Evolutionary conservation across 2,888 invertebrate species (phyloP).

Genomic region (Limnephilus rhombicus): DNA sequence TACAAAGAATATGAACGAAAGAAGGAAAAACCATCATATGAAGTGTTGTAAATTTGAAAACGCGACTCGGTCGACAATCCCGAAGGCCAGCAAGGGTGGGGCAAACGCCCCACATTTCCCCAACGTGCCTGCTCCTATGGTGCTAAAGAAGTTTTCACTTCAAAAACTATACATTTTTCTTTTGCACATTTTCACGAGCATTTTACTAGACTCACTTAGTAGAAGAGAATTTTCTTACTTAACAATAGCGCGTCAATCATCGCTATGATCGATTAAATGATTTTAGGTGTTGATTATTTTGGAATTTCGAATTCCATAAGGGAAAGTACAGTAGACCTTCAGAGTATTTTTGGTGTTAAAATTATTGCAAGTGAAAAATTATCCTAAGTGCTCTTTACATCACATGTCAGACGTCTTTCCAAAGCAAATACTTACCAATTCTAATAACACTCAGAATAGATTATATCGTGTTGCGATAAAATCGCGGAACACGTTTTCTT

Average conservation of each 20-base stretch:
- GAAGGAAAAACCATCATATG: too few species aligned
- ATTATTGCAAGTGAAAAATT: background rate
- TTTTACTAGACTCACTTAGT: too few species aligned
- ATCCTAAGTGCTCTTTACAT: background rate
- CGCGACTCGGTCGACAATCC: too few species aligned
- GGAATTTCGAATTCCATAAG: background rate
- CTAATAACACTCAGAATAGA: conserved; percentile 33
- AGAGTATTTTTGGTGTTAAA: background rate
- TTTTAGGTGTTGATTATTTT: background rate
- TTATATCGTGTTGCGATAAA: conserved; percentile 8
- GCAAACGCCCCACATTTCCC: too few species aligned
- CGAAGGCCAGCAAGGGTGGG: too few species aligned
- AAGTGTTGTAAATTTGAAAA: too few species aligned
- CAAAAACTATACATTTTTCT: too few species aligned
- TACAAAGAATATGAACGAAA: too few species aligned
- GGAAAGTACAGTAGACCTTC: background rate
- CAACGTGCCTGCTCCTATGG: too few species aligned
- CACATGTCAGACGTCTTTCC: background rate
- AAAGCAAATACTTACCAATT: background rate
- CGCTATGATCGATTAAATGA: background rate
- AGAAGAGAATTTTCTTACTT: background rate
- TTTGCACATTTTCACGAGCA: too few species aligned
- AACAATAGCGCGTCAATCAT: background rate
- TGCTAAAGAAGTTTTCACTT: too few species aligned
- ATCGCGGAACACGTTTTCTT: conserved; percentile 14